phyloP scores from a whole-genome alignment of 2,113 vertebrate species.

The Nibea albiflora region DNA sequence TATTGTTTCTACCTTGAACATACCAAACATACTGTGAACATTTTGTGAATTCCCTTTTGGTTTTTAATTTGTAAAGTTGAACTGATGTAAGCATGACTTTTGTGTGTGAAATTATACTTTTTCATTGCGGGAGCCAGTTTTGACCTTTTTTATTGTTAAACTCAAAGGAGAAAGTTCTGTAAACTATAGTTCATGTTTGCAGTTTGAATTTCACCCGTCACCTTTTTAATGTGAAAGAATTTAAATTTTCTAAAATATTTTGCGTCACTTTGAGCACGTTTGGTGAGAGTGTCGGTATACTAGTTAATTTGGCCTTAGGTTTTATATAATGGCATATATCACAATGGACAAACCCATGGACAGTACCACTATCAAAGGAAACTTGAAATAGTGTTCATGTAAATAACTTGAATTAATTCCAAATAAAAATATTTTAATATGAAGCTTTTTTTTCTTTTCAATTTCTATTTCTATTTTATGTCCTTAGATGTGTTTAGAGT shows the following conservation, averaged over 20 bases:
- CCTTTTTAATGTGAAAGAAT: neutral
- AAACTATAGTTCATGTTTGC: constrained; percentile 6
- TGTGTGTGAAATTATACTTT: constrained; percentile 7
- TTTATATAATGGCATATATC: neutral
- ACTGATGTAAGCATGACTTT: neutral
- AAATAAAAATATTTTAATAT: constrained; percentile 67
- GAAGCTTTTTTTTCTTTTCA: constrained; percentile 4
- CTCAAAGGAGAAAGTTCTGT: constrained; percentile 14
- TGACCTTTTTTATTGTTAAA: constrained; percentile 1
- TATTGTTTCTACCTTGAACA: constrained; percentile 51
- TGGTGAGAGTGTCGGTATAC: constrained; percentile 15
- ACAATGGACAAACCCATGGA: neutral
- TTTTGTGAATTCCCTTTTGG: neutral
- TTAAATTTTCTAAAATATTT: constrained; percentile 20
- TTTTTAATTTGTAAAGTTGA: constrained; percentile 6
- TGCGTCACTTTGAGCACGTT: constrained; percentile 60
- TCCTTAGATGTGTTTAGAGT: neutral
- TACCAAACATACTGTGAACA: constrained; percentile 50
- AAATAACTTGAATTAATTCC: constrained; percentile 41
- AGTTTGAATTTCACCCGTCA: constrained; percentile 41
- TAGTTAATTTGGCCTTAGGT: neutral
- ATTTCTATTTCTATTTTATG: neutral
- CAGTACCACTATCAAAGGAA: neutral
- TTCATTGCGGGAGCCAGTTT: neutral
- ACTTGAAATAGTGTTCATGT: constrained; percentile 45